phyloP scores from a whole-genome alignment of 2,113 vertebrate genomes.

The Sphyrna mokarran region DNA sequence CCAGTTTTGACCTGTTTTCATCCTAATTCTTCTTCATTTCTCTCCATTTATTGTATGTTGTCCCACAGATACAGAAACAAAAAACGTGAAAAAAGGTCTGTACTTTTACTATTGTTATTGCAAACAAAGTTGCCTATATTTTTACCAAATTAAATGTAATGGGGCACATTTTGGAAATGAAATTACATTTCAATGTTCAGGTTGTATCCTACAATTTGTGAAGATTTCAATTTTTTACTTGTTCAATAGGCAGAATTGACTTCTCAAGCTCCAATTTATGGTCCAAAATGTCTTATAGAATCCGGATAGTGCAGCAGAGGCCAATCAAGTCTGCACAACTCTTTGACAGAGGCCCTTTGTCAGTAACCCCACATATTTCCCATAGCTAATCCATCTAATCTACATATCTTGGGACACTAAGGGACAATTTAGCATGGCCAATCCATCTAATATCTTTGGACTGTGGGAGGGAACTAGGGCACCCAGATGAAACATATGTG shows the following conservation, averaged over 20 bases:
- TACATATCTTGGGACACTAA: too few relatives aligned
- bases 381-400: too few relatives aligned
- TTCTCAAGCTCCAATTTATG: not conserved
- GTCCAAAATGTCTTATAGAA: not conserved
- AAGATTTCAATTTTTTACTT: not conserved
- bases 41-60: not conserved
- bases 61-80: not conserved
- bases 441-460: too few relatives aligned
- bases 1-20: not conserved
- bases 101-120: not conserved
- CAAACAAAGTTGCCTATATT: not conserved
- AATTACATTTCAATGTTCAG: not conserved
- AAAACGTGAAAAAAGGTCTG: not conserved
- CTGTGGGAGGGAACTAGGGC: too few relatives aligned
- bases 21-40: not conserved
- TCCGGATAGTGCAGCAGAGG: too few relatives aligned
- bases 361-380: too few relatives aligned
- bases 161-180: not conserved
- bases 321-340: too few relatives aligned
- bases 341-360: too few relatives aligned
- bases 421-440: too few relatives aligned
- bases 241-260: not conserved
- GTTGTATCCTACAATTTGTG: not conserved
- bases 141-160: not conserved
- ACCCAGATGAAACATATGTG: too few relatives aligned